phyloP scores from a whole-genome alignment of 2,113 vertebrate species.

The Lasiurus borealis region DNA sequence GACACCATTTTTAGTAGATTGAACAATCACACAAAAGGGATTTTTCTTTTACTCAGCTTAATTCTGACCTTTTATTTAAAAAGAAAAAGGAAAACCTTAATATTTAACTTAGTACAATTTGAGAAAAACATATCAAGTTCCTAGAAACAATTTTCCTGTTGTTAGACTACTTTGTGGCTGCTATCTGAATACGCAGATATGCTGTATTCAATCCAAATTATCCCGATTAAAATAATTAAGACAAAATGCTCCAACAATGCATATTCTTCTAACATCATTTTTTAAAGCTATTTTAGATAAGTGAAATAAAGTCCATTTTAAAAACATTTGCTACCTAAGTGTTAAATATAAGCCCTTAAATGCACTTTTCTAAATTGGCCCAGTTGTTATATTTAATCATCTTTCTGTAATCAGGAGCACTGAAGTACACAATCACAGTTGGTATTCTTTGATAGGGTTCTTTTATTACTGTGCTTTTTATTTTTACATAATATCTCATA shows the following conservation, averaged over 20 bases:
- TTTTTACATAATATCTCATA: constrained; percentile 86
- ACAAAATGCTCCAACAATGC: not conserved
- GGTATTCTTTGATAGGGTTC: constrained; percentile 83
- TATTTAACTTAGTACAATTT: constrained; percentile 32
- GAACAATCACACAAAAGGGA: not conserved
- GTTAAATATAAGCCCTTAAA: constrained; percentile 74
- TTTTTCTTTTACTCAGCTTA: constrained; percentile 16
- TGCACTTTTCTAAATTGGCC: constrained; percentile 82
- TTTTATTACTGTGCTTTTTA: constrained; percentile 87
- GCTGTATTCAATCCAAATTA: constrained; percentile 54
- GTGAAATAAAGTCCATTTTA: constrained; percentile 65
- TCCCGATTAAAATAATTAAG: constrained; percentile 49
- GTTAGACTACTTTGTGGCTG: not conserved
- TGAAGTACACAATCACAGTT: constrained; percentile 84
- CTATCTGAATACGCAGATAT: not conserved
- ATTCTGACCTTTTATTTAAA: not conserved
- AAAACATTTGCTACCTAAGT: constrained; percentile 69
- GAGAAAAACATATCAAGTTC: not conserved
- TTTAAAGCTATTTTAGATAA: constrained; percentile 68
- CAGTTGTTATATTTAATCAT: constrained; percentile 87
- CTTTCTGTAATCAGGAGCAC: constrained; percentile 81
- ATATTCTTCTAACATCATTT: constrained; percentile 51
- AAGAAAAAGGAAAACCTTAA: not conserved
- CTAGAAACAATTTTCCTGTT: not conserved
- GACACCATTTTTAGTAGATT: constrained; percentile 25